Base-by-base conservation (phyloP, 2,888 invertebrate genomes). In the Rhingia rostrata region DNA sequence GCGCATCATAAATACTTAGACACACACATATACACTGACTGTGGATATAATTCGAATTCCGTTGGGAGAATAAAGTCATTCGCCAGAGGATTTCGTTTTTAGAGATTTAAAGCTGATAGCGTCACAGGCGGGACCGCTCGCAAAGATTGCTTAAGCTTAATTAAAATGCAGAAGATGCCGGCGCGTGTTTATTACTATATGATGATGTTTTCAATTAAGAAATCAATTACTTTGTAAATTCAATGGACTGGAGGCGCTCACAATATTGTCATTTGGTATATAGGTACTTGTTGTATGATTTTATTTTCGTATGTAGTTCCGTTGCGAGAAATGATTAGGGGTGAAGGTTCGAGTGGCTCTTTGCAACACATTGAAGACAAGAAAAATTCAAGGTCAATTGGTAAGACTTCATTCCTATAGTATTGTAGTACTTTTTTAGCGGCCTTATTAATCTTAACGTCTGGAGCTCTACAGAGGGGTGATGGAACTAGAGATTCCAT, bases 201-300 rank as follows among this genome's bases (percentile, higher is more conserved):
- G 64, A 73, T 83, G 61, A 67, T 73, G 73, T 78, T 83, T 83
- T 78, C 67, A 73, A 83, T 83, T 78, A 78, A 78, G 51, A 73
- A 83, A 73, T 64, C 78, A 78, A 78, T 83, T 83, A 74, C 67
- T 63, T 69, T 78, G 67, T 63, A 58, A 61, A 82, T 77, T 61
- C 51, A 77, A 47, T 64, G 43, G 60, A 9, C 30, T 32, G 10
- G 9, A 70, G 70, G 82, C 70, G 70, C 70, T 77, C 30, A 9
- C 22, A 22, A 22, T 22, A 22, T 22, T 22, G 22, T 22, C 22
- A 22, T 22, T n/a, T n/a, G n/a, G 22, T 22, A 22, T 22, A 2
- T 22, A 22, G 22, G 22, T 22, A 22, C 22, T 22, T 22, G 22
- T 22, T 22, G 22, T 22, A 2, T 22, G 39, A 22, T 39, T 32